Percentiles rank a stretch among this genome's conserved stretches.
phyloP scores from a whole-genome alignment of 2,888 invertebrate genomes.

The Oithona nana region DNA sequence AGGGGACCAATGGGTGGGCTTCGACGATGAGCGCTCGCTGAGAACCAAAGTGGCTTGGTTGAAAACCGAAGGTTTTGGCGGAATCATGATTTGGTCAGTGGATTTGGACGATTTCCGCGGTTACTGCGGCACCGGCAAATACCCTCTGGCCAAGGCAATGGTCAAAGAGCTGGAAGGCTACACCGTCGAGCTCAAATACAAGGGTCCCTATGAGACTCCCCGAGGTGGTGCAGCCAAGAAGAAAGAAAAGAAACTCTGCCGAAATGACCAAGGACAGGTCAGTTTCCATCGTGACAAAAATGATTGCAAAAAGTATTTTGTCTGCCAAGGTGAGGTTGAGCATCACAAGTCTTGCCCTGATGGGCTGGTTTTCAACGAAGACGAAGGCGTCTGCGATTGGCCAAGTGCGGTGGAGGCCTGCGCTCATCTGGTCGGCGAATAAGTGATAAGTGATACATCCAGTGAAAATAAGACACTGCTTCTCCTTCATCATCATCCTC shows the following conservation, averaged over 20 bases:
- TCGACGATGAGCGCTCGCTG: slow-evolving; percentile 75
- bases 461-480: background rate
- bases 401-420: slow-evolving; percentile 84
- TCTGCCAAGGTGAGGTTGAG: slow-evolving; percentile 86
- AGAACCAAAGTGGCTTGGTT: slow-evolving; percentile 86
- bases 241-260: slow-evolving; percentile 75
- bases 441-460: background rate
- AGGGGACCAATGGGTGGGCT: slow-evolving; percentile 80
- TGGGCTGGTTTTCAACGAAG: slow-evolving; percentile 75
- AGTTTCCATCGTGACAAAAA: slow-evolving; percentile 75
- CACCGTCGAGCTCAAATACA: slow-evolving; percentile 57
- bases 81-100: slow-evolving; percentile 90
- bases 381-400: slow-evolving; percentile 89
- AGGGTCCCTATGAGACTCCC: slow-evolving; percentile 59
- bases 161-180: slow-evolving; percentile 64
- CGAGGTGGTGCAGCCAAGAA: slow-evolving; percentile 22
- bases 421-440: slow-evolving; percentile 3
- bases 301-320: slow-evolving; percentile 83
- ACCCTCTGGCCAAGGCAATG: slow-evolving; percentile 68
- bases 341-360: slow-evolving; percentile 90
- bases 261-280: slow-evolving; percentile 84
- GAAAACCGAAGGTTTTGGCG: slow-evolving; percentile 79
- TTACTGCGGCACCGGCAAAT: slow-evolving; percentile 66
- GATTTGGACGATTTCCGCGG: slow-evolving; percentile 91
- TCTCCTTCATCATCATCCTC: no score